Percentiles rank a stretch among this genome's conserved stretches.
These are phyloP conservation scores for Drosophila simulans DNA, from an alignment of 1,140 invertebrate species.

Conservation along the genomic window DNA sequence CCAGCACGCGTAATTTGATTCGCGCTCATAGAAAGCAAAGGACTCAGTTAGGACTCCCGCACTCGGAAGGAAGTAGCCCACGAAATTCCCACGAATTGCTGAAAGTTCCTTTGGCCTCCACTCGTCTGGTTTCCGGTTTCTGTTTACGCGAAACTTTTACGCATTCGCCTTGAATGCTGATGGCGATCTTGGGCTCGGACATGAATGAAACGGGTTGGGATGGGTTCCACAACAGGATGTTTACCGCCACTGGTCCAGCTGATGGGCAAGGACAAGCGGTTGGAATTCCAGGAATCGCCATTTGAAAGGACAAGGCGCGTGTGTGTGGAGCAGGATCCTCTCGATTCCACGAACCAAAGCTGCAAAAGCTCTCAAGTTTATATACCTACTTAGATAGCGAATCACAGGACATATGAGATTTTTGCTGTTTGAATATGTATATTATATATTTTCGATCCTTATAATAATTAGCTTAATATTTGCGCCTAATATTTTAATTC, in stretches of 20 bases:
- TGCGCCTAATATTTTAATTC: too few relatives aligned
- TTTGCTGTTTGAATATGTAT: not conserved
- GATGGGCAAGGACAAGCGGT: constrained; percentile 60
- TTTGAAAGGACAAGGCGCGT: constrained; percentile 39
- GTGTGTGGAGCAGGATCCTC: constrained; percentile 1
- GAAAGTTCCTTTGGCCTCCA: constrained; percentile 24
- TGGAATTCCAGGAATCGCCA: constrained; percentile 58
- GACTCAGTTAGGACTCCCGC: constrained; percentile 34
- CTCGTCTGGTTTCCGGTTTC: constrained; percentile 56
- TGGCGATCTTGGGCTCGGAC: constrained; percentile 13
- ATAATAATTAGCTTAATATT: not conserved
- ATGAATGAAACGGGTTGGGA: constrained; percentile 66
- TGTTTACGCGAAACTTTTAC: constrained; percentile 77
- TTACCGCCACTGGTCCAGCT: constrained; percentile 44
- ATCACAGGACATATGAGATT: not conserved
- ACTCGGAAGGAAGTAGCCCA: constrained; percentile 66
- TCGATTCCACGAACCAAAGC: constrained; percentile 62
- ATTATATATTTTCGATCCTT: not conserved
- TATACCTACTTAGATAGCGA: constrained; percentile 4
- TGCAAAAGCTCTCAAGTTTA: constrained; percentile 24
- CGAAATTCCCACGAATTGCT: constrained; percentile 72
- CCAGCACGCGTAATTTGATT: constrained; percentile 73
- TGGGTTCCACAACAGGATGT: constrained; percentile 66
- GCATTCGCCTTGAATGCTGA: constrained; percentile 49
- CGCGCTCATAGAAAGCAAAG: constrained; percentile 62